Conservation (phyloP, 2,797 vertebrate genomes). For the Urosaurus nigricauda region DNA sequence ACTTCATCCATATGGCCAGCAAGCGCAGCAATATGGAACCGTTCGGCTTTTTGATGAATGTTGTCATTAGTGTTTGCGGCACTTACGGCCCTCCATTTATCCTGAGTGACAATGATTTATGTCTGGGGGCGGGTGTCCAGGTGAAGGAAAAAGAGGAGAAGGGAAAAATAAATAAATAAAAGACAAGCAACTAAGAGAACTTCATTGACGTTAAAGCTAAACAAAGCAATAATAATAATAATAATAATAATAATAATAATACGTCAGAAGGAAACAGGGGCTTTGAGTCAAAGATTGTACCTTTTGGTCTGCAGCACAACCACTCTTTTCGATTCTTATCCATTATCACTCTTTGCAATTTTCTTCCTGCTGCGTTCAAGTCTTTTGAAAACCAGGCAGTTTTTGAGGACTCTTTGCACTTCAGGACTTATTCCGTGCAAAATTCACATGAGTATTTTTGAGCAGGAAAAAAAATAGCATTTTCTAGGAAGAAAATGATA, state of each 20-base stretch:
- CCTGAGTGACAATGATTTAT: constrained; percentile 77
- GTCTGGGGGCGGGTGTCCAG: constrained; percentile 56
- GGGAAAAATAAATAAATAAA: not conserved
- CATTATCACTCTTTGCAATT: too few species aligned
- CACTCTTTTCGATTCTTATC: not conserved
- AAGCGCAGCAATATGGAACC: constrained; percentile 69
- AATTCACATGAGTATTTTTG: too few species aligned
- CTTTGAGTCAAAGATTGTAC: not conserved
- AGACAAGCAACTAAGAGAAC: constrained; percentile 13
- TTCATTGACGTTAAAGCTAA: constrained; percentile 1
- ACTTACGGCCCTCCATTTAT: constrained; percentile 77
- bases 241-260: too few species aligned
- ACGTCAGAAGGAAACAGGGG: not conserved
- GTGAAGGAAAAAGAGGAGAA: constrained; percentile 44
- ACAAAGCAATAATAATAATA: not conserved
- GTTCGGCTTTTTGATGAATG: constrained; percentile 79
- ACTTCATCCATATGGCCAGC: constrained; percentile 64
- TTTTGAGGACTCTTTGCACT: too few species aligned
- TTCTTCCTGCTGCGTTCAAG: too few species aligned
- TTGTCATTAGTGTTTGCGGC: constrained; percentile 75
- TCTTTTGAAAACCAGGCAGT: too few species aligned
- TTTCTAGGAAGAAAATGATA: too few species aligned
- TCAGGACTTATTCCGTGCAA: too few species aligned
- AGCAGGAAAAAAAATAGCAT: too few species aligned
- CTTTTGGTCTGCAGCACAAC: not conserved